Conservation (phyloP, 2,888 invertebrate species). For the Candidula unifasciata region DNA sequence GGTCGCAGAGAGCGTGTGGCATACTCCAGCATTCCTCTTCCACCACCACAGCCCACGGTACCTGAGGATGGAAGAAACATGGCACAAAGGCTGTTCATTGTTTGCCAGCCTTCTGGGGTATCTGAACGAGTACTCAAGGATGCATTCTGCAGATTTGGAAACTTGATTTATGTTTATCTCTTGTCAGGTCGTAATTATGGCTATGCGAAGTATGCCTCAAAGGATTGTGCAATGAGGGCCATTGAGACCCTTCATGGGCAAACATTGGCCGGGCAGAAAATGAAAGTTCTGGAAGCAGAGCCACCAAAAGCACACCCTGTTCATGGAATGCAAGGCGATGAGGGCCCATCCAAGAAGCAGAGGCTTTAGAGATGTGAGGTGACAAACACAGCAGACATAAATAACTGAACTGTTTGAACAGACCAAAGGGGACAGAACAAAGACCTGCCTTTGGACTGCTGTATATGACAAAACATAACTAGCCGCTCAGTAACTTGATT, state of each 20-base stretch:
- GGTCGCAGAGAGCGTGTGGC: slow-evolving; percentile 67
- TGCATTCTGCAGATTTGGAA: slow-evolving; percentile 93
- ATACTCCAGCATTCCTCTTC: slow-evolving; percentile 81
- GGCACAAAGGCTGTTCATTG: slow-evolving; percentile 80
- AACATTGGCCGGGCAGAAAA: slow-evolving; percentile 89
- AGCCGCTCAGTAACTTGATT: slow-evolving; percentile 25
- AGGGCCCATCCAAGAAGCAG: slow-evolving; percentile 62
- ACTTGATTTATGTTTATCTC: slow-evolving; percentile 92
- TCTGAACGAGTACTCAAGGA: slow-evolving; percentile 89
- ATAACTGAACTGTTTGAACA: slow-evolving; percentile 37
- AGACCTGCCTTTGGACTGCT: slow-evolving; percentile 45
- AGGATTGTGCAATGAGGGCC: slow-evolving; percentile 86
- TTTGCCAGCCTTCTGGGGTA: slow-evolving; percentile 83
- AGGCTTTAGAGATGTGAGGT: slow-evolving; percentile 45
- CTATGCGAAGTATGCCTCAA: slow-evolving; percentile 90
- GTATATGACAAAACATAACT: slow-evolving; percentile 32
- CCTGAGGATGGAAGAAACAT: slow-evolving; percentile 77
- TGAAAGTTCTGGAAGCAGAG: slow-evolving; percentile 93
- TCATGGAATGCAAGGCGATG: slow-evolving; percentile 52
- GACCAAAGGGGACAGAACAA: slow-evolving; percentile 37
- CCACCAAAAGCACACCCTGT: slow-evolving; percentile 70
- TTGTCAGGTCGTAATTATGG: slow-evolving; percentile 91
- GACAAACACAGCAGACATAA: slow-evolving; percentile 28
- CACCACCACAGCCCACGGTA: slow-evolving; percentile 79
- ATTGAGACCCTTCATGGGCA: slow-evolving; percentile 89